Conservation (phyloP, 2,797 vertebrate genomes). For the Remorina albescens region DNA sequence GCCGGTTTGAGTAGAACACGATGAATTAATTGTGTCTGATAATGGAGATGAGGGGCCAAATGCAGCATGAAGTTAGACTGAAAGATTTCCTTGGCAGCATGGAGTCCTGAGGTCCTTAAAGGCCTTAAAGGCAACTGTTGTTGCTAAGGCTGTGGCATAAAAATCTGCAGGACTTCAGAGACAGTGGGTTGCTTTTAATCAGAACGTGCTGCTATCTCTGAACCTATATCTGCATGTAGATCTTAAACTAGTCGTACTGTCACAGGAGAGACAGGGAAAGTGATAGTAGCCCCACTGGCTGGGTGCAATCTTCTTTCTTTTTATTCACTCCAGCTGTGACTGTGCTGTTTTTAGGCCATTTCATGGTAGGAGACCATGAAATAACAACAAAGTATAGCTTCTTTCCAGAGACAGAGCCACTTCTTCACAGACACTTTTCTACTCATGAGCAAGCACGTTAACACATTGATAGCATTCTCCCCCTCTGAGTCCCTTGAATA, state of each 20-base stretch:
- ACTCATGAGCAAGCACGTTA: constrained; percentile 49
- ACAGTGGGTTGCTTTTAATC: constrained; percentile 46
- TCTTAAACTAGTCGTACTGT: constrained; percentile 58
- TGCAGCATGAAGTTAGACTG: constrained; percentile 58
- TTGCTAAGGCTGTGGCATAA: background rate
- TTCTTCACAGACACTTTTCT: constrained; percentile 35
- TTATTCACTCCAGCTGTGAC: constrained; percentile 55
- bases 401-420: constrained; percentile 20
- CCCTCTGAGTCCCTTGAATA: constrained; percentile 36
- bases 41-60: constrained; percentile 69
- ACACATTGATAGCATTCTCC: constrained; percentile 32
- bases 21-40: constrained; percentile 78
- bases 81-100: constrained; percentile 37
- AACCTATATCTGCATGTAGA: constrained; percentile 59
- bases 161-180: constrained; percentile 29
- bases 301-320: constrained; percentile 33
- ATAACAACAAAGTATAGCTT: constrained; percentile 59
- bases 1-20: constrained; percentile 55
- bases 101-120: constrained; percentile 48
- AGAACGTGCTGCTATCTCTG: constrained; percentile 49
- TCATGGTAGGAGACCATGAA: constrained; percentile 68
- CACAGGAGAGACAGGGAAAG: constrained; percentile 15
- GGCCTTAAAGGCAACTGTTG: constrained; percentile 31
- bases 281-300: constrained; percentile 38
- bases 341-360: constrained; percentile 64